phyloP scores from a whole-genome alignment of 2,797 vertebrate species.

The Halcyon chelicuti region DNA sequence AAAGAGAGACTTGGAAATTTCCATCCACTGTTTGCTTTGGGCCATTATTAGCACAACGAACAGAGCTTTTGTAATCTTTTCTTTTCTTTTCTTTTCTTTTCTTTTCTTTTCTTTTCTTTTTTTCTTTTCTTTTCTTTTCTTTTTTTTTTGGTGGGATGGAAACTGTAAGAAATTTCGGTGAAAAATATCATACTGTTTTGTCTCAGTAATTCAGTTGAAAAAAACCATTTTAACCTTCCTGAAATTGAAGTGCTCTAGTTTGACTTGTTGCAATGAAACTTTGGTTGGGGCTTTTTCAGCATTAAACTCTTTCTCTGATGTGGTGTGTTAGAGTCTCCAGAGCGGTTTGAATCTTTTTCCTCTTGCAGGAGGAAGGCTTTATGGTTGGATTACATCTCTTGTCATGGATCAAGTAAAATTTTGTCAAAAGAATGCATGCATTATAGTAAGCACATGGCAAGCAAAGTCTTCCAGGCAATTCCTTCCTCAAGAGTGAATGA shows the following conservation, averaged over 20 bases:
- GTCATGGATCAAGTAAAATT: not conserved
- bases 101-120: not conserved
- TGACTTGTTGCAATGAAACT: not conserved
- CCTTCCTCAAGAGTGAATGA: not conserved
- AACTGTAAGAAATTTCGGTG: not conserved
- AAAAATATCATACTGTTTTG: not conserved
- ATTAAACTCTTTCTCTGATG: not conserved
- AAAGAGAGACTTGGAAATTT: not conserved
- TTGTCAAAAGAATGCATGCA: not conserved
- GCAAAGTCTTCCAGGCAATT: not conserved
- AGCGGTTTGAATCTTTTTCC: not conserved
- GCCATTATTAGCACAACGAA: not conserved
- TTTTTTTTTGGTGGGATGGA: not conserved
- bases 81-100: not conserved
- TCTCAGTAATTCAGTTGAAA: not conserved
- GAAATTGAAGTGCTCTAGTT: not conserved
- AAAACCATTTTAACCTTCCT: not conserved
- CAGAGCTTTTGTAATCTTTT: not conserved
- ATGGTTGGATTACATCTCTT: not conserved
- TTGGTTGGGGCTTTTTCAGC: not conserved
- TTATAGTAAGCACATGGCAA: not conserved
- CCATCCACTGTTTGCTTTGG: not conserved
- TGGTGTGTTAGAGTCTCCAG: not conserved
- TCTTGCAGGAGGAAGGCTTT: not conserved
- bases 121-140: not conserved